Evolutionary conservation across 2,888 invertebrate species (phyloP), one percentile per base, ranked within the genome.

Genomic region (Bombylius major): DNA sequence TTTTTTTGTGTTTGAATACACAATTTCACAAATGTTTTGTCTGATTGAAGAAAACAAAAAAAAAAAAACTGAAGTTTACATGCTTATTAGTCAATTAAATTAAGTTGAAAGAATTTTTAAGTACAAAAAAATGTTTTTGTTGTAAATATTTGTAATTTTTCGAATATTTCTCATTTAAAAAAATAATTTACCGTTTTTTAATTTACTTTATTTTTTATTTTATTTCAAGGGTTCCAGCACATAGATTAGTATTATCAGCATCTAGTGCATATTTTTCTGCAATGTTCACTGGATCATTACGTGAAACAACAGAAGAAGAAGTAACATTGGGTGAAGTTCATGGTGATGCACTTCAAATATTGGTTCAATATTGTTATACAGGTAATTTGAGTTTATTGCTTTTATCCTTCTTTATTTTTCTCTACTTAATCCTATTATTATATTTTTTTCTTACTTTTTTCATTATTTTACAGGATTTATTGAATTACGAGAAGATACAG

Each of bases 251-350:
- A 54, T 78, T 96, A 61, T 88, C 91, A 64, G 91, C 94, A 48
- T 89, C 90, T 57, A 93, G 93, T 64, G 92, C 93, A 73, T 96
- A 96, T 73, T 96, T 96, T 77, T 86, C 89, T 49, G 93, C 92
- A 48, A 96, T 96, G 95, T 96, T 96, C 70, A 94, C 91, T 34
- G 89, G 87, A 56, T 86, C 88, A 56, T 76, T 96, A 60, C 79
- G 86, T 62, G 95, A 96, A 76, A 82, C 91, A 7, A 83, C 82
- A 60, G 84, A 90, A 71, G 80, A 83, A 60, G 92, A 93, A 77
- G 84, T 96, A 45, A 87, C 86, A 58, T 77, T 96, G 63, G 86
- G 87, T 62, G 85, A 87, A 67, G 86, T 96, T 47, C 89, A 91
- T 68, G 84, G 91, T 32, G 89, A 91, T 69, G 89, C 93, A 42